A percentile compares a stretch with the other conserved stretches of the same genome.
Evolutionary conservation across 2,797 vertebrate genomes (phyloP).

Genomic region (Neostethus bicornis): DNA sequence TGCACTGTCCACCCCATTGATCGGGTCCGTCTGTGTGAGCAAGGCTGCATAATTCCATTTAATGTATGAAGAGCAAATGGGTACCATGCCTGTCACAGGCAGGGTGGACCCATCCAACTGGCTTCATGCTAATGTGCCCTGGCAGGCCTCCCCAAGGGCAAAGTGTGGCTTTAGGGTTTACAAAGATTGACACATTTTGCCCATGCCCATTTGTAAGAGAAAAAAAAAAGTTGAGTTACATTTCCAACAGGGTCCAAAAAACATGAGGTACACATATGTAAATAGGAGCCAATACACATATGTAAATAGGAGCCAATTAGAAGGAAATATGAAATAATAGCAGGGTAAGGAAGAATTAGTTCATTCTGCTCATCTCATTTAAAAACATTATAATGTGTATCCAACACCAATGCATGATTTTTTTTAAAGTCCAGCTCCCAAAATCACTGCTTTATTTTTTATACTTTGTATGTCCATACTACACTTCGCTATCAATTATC

Average conservation of each 20-base stretch:
- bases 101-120: conserved; percentile 61
- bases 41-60: conserved; percentile 76
- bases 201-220: conserved; percentile 60
- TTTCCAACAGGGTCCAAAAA: conserved; percentile 67
- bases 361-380: too few relatives aligned
- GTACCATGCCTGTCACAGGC: conserved; percentile 64
- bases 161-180: conserved; percentile 48
- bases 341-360: too few relatives aligned
- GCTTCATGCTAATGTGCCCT: conserved; percentile 67
- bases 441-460: too few relatives aligned
- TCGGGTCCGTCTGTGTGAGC: conserved; percentile 64
- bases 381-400: too few relatives aligned
- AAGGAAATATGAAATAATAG: too few relatives aligned
- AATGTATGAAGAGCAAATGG: conserved; percentile 72
- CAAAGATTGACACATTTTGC: conserved; percentile 65
- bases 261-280: too few relatives aligned
- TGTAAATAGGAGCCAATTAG: too few relatives aligned
- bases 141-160: conserved; percentile 63
- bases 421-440: too few relatives aligned
- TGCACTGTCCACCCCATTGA: conserved; percentile 72
- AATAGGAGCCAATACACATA: too few relatives aligned
- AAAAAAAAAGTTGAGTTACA: conserved; percentile 32
- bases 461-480: too few relatives aligned
- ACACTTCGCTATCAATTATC: too few relatives aligned
- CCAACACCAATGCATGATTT: too few relatives aligned